A percentile compares a stretch with the other conserved stretches of the same genome.
Conservation (phyloP, 2,888 invertebrate genomes). For the Cenopis cana region DNA sequence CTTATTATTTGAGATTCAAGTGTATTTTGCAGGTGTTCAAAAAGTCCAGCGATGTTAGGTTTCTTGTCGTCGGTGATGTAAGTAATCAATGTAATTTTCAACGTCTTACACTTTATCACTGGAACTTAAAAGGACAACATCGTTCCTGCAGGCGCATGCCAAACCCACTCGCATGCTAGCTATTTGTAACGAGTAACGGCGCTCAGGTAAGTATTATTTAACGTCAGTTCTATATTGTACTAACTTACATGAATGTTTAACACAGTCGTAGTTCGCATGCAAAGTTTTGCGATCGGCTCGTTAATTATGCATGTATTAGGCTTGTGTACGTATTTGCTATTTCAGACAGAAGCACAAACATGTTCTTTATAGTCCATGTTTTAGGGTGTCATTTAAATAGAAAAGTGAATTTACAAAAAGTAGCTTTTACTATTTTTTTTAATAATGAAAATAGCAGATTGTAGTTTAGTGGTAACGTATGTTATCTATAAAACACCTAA, state of each 20-base stretch:
- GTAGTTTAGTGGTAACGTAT: too few relatives aligned
- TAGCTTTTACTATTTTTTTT: too few relatives aligned
- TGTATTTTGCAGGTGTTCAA: neutral
- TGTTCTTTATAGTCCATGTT: too few relatives aligned
- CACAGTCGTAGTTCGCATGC: neutral
- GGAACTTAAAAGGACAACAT: too few relatives aligned
- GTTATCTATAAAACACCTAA: too few relatives aligned
- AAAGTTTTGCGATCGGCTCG: neutral
- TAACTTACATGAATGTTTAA: neutral
- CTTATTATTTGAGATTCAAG: neutral
- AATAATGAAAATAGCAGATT: too few relatives aligned
- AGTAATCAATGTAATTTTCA: too few relatives aligned
- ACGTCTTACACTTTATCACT: too few relatives aligned
- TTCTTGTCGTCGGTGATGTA: neutral
- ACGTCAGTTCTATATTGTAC: constrained; percentile 3
- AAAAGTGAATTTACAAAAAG: too few relatives aligned
- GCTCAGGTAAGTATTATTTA: constrained; percentile 1
- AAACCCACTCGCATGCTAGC: neutral
- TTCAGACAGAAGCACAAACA: too few relatives aligned
- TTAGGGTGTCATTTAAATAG: too few relatives aligned
- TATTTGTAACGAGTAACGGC: neutral
- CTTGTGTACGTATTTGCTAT: neutral
- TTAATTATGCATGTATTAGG: neutral
- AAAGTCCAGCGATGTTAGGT: neutral
- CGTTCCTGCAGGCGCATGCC: neutral